phyloP scores from a whole-genome alignment of 2,113 vertebrate species.

The Heptranchias perlo region DNA sequence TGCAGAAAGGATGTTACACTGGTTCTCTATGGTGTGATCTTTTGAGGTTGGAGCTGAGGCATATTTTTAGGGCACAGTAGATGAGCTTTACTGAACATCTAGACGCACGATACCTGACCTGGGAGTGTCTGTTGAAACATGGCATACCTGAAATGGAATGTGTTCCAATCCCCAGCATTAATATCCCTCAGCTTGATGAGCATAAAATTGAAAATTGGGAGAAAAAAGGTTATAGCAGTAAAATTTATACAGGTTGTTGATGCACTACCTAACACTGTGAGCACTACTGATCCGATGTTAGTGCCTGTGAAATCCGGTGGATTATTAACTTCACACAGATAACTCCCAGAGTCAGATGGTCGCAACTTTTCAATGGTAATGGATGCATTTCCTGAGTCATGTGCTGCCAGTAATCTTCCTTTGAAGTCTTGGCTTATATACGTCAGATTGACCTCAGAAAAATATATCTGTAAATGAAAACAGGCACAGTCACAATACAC shows the following conservation, averaged over 20 bases:
- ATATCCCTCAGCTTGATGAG: background rate
- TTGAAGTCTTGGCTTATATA: constrained; percentile 49
- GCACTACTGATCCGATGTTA: constrained; percentile 56
- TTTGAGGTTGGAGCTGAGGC: background rate
- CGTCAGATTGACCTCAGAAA: constrained; percentile 49
- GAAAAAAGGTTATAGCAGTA: background rate
- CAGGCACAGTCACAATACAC: background rate
- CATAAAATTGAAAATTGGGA: background rate
- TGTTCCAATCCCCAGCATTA: background rate
- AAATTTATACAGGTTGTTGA: background rate
- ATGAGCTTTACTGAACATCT: background rate
- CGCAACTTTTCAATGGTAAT: constrained; percentile 70
- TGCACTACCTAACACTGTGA: constrained; percentile 68
- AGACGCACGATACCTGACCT: background rate
- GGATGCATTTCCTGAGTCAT: constrained; percentile 61
- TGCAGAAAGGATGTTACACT: background rate
- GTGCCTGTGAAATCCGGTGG: constrained; percentile 52
- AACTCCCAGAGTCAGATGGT: constrained; percentile 64
- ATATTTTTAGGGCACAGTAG: background rate
- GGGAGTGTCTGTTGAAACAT: too few species aligned
- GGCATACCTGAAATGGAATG: background rate
- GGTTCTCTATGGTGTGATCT: background rate
- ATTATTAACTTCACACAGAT: constrained; percentile 72
- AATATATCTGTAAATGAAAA: constrained; percentile 62
- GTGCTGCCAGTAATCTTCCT: constrained; percentile 58